phyloP scores from a whole-genome alignment of 2,113 vertebrate species.

The Corythornis vintsioides region DNA sequence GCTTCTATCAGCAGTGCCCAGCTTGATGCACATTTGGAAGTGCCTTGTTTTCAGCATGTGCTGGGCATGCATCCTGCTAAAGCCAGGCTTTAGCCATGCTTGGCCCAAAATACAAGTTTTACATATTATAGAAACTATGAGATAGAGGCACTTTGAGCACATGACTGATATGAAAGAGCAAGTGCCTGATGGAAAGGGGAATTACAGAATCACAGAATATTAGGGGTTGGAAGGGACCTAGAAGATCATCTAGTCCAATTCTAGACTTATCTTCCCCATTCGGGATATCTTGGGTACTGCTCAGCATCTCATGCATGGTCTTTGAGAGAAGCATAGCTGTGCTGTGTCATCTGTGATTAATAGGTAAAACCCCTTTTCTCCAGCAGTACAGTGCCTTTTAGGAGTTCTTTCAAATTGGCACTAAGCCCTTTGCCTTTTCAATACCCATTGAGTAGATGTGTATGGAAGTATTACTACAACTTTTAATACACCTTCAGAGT shows the following conservation, averaged over 20 bases:
- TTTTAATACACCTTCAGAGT: neutral
- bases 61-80: constrained; percentile 13
- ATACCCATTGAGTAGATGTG: neutral
- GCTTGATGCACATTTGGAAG: constrained; percentile 46
- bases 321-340: neutral
- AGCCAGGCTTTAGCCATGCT: neutral
- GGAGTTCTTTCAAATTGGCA: neutral
- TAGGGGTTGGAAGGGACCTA: no score
- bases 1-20: neutral
- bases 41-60: constrained; percentile 38
- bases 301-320: neutral
- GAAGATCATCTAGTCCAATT: neutral
- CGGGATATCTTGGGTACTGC: neutral
- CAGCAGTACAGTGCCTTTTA: neutral
- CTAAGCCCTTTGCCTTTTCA: neutral
- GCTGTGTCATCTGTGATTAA: neutral
- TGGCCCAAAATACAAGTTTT: constrained; percentile 11
- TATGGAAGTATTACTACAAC: neutral
- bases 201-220: no score
- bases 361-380: neutral
- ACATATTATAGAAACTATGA: neutral
- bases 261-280: neutral
- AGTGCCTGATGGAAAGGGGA: neutral
- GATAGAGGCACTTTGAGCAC: neutral
- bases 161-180: neutral